Percentiles rank a stretch among this genome's conserved stretches.
These are phyloP conservation scores for Heterotilapia buettikoferi DNA, from an alignment of 2,113 vertebrate species.

Conservation along the genomic window DNA sequence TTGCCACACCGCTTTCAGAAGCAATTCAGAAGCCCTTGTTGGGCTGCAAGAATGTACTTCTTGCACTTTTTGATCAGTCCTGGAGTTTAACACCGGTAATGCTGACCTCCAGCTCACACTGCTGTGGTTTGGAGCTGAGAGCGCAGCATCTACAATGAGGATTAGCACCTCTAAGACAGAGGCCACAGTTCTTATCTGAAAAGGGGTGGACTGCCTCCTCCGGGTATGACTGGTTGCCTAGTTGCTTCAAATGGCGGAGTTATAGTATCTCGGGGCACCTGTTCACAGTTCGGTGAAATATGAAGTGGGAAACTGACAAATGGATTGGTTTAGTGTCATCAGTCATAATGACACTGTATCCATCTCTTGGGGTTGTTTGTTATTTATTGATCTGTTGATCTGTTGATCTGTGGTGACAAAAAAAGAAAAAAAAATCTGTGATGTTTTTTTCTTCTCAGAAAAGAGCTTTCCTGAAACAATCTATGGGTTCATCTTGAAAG, in stretches of 20 bases:
- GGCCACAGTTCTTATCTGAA: not conserved
- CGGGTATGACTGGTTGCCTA: not conserved
- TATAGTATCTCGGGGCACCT: not conserved
- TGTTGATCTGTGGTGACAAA: not conserved
- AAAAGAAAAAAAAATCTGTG: not conserved
- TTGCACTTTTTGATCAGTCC: not conserved
- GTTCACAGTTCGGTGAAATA: accelerated
- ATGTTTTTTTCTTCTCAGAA: not conserved
- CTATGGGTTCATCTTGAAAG: not conserved
- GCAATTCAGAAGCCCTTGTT: not conserved
- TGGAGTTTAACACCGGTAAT: not conserved
- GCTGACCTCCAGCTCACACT: not conserved
- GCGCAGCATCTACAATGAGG: not conserved
- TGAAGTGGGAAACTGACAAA: not conserved
- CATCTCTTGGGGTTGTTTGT: not conserved
- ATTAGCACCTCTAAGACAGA: not conserved
- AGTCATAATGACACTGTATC: too few species aligned
- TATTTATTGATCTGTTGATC: not conserved
- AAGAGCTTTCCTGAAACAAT: not conserved
- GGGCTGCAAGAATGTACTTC: not conserved
- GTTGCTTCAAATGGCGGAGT: not conserved
- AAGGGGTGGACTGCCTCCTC: not conserved
- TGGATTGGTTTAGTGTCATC: not conserved
- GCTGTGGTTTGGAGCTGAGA: not conserved
- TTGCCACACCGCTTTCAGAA: not conserved